A percentile compares a stretch with the other conserved stretches of the same genome.
These are phyloP conservation scores for Pseudoips prasinana DNA, from an alignment of 2,888 invertebrate genomes.

Conservation along the genomic window DNA sequence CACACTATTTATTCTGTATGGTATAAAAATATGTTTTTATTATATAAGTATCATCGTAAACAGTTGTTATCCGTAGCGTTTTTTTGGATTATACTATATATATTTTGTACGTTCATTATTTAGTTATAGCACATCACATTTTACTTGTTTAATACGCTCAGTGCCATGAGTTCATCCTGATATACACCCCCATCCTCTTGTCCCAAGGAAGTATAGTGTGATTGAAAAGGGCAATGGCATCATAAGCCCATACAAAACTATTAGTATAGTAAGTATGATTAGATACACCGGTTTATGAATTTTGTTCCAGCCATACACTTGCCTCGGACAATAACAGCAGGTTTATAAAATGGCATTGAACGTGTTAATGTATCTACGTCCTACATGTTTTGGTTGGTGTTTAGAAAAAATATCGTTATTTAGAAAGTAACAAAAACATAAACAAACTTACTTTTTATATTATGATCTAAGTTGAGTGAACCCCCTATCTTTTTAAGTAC, in stretches of 20 bases:
- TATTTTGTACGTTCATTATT: slow-evolving; percentile 76
- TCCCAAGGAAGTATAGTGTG: too few relatives aligned
- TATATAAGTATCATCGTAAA: slow-evolving; percentile 35
- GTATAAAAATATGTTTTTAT: slow-evolving; percentile 72
- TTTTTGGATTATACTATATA: slow-evolving; percentile 63
- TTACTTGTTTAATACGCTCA: slow-evolving; percentile 51
- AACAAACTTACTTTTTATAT: slow-evolving; percentile 29
- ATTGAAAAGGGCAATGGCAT: too few relatives aligned
- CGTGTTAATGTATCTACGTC: slow-evolving; percentile 53
- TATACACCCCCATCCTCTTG: too few relatives aligned
- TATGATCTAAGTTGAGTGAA: slow-evolving; percentile 46
- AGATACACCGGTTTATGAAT: too few relatives aligned
- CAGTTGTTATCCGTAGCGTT: slow-evolving; percentile 10
- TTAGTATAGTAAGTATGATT: too few relatives aligned
- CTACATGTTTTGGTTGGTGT: slow-evolving; percentile 52
- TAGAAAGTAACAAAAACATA: slow-evolving; percentile 29
- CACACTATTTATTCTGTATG: slow-evolving; percentile 61
- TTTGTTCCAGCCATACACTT: too few relatives aligned
- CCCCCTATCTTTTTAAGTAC: slow-evolving; percentile 54
- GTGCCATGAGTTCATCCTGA: too few relatives aligned
- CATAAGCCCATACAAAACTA: too few relatives aligned
- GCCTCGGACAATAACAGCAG: too few relatives aligned
- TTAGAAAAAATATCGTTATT: slow-evolving; percentile 22
- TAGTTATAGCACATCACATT: slow-evolving; percentile 69
- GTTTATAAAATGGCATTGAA: too few relatives aligned